A percentile compares a stretch with the other conserved stretches of the same genome.
phyloP scores from a whole-genome alignment of 2,888 invertebrate species.

The Rugalucina vietnamica region DNA sequence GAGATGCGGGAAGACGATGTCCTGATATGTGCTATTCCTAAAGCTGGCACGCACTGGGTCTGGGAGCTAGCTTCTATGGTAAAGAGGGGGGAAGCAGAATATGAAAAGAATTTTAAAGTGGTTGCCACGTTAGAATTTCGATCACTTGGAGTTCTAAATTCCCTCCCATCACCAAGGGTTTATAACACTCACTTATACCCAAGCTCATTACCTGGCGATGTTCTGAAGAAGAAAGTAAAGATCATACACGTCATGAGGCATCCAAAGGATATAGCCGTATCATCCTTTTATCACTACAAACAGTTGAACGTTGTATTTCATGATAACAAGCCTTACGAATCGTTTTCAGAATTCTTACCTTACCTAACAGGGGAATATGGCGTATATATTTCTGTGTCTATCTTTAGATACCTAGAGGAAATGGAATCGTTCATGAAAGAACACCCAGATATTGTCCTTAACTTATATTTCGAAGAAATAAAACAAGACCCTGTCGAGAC shows the following conservation, averaged over 20 bases:
- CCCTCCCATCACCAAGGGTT: background rate
- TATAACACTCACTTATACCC: background rate
- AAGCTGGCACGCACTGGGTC: too few species aligned
- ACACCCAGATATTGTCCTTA: background rate
- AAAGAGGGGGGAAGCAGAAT: background rate
- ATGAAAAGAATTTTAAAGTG: background rate
- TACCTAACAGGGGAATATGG: slow-evolving; percentile 2
- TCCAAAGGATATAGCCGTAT: background rate
- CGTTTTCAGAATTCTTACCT: background rate
- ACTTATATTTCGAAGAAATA: background rate
- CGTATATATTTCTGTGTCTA: background rate
- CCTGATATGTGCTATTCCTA: too few species aligned
- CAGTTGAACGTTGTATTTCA: background rate
- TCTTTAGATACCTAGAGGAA: background rate
- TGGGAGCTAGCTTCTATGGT: background rate
- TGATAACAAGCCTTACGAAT: background rate
- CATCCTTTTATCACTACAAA: background rate
- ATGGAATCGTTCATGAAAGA: background rate
- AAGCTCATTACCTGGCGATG: background rate
- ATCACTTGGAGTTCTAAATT: background rate
- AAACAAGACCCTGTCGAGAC: background rate
- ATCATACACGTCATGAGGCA: background rate
- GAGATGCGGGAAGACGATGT: too few species aligned
- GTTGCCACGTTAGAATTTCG: background rate
- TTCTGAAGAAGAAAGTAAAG: background rate